Base-by-base conservation (phyloP, 2,888 invertebrate species). In the Thymelicus lineola region DNA sequence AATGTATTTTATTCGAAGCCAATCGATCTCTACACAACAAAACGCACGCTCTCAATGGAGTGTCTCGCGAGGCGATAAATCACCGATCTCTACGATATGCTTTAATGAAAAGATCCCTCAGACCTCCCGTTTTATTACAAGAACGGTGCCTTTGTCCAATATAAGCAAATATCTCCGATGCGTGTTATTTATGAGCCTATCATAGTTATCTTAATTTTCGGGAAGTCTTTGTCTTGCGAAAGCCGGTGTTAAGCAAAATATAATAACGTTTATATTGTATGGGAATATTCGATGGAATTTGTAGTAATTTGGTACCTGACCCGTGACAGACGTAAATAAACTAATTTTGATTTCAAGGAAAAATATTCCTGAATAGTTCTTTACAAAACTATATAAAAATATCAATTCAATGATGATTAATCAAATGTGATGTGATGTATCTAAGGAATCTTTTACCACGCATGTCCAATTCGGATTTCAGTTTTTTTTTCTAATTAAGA, bases 11-110 rank as follows among this genome's bases (percentile, higher is more conserved):
- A 91, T 91, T 90, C 88, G 80, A 79, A 83, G 79, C 87, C 91
- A 88, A 92, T 93, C 91, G 91, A 92, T 91, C 92, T 91, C 81
- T 78, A 84, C 85, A 85, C 89, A 90, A 90, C 90, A 89, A 90
- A 90, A 91, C 88, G 88, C 89, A 89, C 87, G 79, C 83, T 73
- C 82, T 86, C 89, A 90, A 88, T 88, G 82, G 85, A 90, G 86
- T 87, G 88, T 88, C 92, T 91, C 91, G 78, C 82, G 90, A 84
- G 90, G 81, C 89, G 81, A 91, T 93, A 91, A 91, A 91, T 93
- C 88, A 87, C 86, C 82, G 81, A 80, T 81, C 85, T 86, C 88
- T 85, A 78, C 87, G 88, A 91, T 90, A 88, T 88, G 74, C 86
- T 89, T 90, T 90, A 90, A 91, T 91, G 89, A 91, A 91, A 90